phyloP scores from a whole-genome alignment of 2,888 invertebrate species.

The Dolichomitus sp. region DNA sequence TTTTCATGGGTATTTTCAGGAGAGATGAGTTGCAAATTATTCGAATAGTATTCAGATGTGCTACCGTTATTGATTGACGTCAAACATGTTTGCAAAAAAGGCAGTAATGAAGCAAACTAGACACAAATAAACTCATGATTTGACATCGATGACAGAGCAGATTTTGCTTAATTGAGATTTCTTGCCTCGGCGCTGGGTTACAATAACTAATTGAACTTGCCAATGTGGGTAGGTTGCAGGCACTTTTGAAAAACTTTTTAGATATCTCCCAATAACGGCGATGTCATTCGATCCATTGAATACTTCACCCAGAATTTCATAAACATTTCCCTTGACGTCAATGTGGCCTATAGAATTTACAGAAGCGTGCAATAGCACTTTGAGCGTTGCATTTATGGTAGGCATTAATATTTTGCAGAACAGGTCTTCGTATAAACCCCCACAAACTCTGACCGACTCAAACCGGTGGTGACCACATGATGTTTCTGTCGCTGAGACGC shows the following conservation, averaged over 20 bases:
- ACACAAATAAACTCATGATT: background rate
- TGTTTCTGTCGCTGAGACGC: background rate
- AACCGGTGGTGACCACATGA: too few relatives aligned
- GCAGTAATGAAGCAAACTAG: slow-evolving; percentile 3
- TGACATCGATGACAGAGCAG: background rate
- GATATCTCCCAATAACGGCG: background rate
- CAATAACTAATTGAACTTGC: background rate
- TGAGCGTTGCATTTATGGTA: slow-evolving; percentile 22
- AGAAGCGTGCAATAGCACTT: background rate
- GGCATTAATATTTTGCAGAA: slow-evolving; percentile 2
- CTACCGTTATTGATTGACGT: background rate
- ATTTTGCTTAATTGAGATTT: slow-evolving; percentile 10
- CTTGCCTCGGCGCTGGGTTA: slow-evolving; percentile 10
- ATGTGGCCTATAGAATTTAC: background rate
- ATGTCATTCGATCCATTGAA: background rate
- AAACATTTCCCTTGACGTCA: background rate
- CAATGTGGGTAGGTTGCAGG: too few relatives aligned
- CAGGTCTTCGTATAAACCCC: background rate
- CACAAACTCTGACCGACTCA: too few relatives aligned
- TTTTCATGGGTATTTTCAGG: background rate
- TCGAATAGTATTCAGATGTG: background rate
- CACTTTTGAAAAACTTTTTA: background rate
- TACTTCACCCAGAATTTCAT: background rate
- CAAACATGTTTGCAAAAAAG: background rate
- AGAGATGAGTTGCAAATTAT: background rate